Percentiles rank a stretch among this genome's conserved stretches.
These are phyloP conservation scores for Drosophila parvula DNA, from an alignment of 1,140 invertebrate genomes.

Conservation along the genomic window DNA sequence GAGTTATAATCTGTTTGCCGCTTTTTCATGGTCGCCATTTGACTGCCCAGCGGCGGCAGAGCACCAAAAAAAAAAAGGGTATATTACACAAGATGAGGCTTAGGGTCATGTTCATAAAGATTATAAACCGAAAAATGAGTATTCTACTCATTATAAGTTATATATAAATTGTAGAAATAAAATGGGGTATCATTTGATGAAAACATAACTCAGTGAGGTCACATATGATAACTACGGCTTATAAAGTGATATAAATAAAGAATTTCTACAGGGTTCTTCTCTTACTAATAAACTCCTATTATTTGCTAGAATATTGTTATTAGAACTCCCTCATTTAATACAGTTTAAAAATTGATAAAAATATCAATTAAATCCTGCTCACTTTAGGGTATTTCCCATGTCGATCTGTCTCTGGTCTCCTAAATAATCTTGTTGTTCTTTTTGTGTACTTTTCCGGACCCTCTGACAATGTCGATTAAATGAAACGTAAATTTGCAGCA, in stretches of 20 bases:
- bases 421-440: constrained; percentile 28
- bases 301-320: neutral
- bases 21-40: constrained; percentile 78
- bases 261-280: no score
- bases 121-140: neutral
- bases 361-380: neutral
- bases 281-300: neutral
- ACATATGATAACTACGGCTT: no score
- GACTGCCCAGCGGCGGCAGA: constrained; percentile 26
- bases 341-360: no score
- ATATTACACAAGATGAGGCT: neutral
- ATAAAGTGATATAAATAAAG: no score
- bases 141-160: neutral
- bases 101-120: constrained; percentile 1
- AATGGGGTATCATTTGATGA: neutral
- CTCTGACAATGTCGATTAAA: constrained; percentile 55
- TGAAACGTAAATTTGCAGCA: constrained; percentile 81
- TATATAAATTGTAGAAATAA: neutral
- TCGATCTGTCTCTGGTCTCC: neutral
- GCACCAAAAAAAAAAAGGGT: constrained; percentile 27
- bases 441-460: constrained; percentile 18
- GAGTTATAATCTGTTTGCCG: constrained; percentile 82
- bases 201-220: no score
- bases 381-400: neutral
- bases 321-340: neutral